Evolutionary conservation across 2,888 invertebrate genomes (phyloP).

Genomic region (Heterodera filipjevi): DNA sequence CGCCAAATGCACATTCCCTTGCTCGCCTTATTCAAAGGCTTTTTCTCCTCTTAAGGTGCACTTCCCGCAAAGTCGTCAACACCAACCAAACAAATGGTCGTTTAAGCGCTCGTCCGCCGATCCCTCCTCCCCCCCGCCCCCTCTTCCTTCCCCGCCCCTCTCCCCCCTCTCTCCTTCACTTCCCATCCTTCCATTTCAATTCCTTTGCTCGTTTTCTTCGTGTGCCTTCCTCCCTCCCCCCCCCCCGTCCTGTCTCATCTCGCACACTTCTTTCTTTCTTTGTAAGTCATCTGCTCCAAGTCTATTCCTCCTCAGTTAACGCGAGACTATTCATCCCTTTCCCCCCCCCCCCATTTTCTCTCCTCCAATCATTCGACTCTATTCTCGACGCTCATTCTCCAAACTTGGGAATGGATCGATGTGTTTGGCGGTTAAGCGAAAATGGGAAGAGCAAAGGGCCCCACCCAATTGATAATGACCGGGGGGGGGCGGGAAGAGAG

Average conservation of each 20-base stretch:
- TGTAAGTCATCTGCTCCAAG: constrained; percentile 11
- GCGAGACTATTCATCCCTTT: background rate
- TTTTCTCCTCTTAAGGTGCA: constrained; percentile 8
- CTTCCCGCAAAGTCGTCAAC: constrained; percentile 10
- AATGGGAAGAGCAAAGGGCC: constrained; percentile 1
- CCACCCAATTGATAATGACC: background rate
- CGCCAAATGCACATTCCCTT: constrained; percentile 15
- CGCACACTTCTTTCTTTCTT: constrained; percentile 16
- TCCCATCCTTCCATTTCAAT: background rate
- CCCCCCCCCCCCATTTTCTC: background rate
- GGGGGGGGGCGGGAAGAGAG: background rate
- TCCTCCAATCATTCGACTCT: constrained; percentile 6
- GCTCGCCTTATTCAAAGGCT: constrained; percentile 8
- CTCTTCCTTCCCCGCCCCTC: background rate
- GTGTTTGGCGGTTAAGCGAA: constrained; percentile 6
- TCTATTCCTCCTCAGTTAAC: background rate
- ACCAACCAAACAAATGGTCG: background rate
- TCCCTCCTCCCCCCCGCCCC: background rate
- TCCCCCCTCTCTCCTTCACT: too few relatives aligned
- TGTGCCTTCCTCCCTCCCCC: background rate
- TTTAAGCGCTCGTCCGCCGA: constrained; percentile 6
- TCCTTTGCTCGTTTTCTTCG: background rate
- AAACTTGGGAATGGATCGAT: constrained; percentile 19
- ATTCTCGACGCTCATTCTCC: constrained; percentile 1
- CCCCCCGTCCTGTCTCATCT: constrained; percentile 4